Percentiles rank a stretch among this genome's conserved stretches.
phyloP scores from a whole-genome alignment of 2,113 vertebrate species.

The Melanocharis versteri region DNA sequence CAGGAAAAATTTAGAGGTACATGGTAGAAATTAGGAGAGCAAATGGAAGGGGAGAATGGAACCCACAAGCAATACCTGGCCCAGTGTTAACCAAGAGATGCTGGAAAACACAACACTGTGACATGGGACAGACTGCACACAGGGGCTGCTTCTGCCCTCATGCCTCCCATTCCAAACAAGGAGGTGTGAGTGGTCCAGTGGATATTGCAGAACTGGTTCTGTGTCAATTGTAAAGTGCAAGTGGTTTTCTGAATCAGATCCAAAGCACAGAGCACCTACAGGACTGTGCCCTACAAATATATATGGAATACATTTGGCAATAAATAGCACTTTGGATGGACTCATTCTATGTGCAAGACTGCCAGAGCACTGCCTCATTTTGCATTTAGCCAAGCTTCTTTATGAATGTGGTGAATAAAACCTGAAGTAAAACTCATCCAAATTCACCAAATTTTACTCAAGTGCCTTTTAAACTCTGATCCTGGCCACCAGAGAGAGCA shows the following conservation, averaged over 20 bases:
- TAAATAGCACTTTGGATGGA: not conserved
- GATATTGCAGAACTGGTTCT: not conserved
- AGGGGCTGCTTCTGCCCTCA: not conserved
- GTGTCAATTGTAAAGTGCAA: not conserved
- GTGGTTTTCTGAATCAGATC: not conserved
- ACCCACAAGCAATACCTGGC: not conserved
- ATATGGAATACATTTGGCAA: not conserved
- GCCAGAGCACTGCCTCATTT: not conserved
- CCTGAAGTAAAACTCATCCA: not conserved
- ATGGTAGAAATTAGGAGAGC: not conserved
- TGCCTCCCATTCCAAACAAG: not conserved
- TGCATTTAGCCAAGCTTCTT: not conserved
- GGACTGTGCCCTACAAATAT: not conserved
- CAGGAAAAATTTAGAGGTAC: not conserved
- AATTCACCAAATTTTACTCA: not conserved
- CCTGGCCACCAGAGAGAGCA: not conserved
- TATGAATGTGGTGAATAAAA: not conserved
- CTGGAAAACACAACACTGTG: not conserved
- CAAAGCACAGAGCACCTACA: not conserved
- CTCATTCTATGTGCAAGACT: not conserved
- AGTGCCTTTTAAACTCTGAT: not conserved
- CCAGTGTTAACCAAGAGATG: not conserved
- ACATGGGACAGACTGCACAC: not conserved
- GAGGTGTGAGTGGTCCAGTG: not conserved
- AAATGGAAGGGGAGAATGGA: not conserved